These are phyloP conservation scores for Lanistes nyassanus DNA, from an alignment of 1,140 invertebrate genomes.

Conservation along the genomic window DNA sequence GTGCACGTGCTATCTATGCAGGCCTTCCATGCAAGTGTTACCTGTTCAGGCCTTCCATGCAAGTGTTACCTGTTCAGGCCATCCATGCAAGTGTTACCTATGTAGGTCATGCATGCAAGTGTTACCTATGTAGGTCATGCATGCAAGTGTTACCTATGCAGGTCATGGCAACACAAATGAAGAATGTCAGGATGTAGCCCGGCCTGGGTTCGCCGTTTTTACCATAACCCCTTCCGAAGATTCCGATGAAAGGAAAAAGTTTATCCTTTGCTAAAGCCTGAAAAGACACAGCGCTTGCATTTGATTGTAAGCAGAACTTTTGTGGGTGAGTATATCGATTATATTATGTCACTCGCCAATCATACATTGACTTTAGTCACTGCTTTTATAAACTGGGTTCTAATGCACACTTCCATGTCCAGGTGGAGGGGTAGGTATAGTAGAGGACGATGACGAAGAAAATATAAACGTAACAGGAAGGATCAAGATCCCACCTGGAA, in stretches of 20 bases:
- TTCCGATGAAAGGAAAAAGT: constrained; percentile 92
- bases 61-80: not conserved
- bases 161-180: constrained; percentile 86
- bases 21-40: not conserved
- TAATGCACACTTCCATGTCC: not conserved
- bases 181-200: constrained; percentile 91
- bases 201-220: constrained; percentile 89
- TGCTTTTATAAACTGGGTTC: not conserved
- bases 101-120: not conserved
- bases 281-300: constrained; percentile 60
- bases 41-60: not conserved
- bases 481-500: constrained; percentile 69
- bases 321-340: not conserved
- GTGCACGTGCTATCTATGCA: not conserved
- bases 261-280: constrained; percentile 94
- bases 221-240: constrained; percentile 96
- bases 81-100: not conserved
- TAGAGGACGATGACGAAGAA: not conserved
- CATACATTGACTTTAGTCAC: not conserved
- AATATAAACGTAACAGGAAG: not conserved
- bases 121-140: not conserved
- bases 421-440: not conserved
- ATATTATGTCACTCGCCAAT: no score
- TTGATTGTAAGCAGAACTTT: not conserved
- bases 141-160: constrained; percentile 80